Conservation (phyloP, 2,113 vertebrate genomes). For the Antechinus stuartii region DNA sequence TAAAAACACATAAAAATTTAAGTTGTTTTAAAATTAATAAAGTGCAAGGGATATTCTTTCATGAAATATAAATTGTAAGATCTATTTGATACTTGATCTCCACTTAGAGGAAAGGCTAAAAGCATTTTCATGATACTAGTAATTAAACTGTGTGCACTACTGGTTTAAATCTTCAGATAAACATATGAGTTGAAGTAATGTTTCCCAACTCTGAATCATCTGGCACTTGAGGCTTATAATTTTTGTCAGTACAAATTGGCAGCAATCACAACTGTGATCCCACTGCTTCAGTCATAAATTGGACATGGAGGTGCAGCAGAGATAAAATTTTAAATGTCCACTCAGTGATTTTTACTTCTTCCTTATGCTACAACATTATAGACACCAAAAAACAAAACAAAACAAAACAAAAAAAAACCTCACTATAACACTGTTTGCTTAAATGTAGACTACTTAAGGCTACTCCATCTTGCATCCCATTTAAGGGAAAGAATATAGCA, state of each 20-base stretch:
- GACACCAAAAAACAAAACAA: not conserved
- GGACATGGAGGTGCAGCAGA: conserved; percentile 61
- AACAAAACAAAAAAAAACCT: not conserved
- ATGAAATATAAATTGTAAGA: not conserved
- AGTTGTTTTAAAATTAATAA: not conserved
- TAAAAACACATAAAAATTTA: not conserved
- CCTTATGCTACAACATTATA: not conserved
- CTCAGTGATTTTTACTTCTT: conserved; percentile 17
- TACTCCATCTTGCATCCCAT: not conserved
- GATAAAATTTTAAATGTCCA: conserved; percentile 9
- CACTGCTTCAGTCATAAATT: conserved; percentile 68
- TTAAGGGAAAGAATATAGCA: not conserved
- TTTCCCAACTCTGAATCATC: conserved; percentile 77
- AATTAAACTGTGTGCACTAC: conserved; percentile 68
- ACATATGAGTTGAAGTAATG: conserved; percentile 68
- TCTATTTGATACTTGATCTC: conserved; percentile 12
- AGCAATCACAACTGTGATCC: conserved; percentile 68
- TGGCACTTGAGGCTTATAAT: conserved; percentile 69
- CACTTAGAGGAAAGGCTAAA: conserved; percentile 73
- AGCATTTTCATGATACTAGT: conserved; percentile 65
- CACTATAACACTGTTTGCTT: not conserved
- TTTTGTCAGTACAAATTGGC: conserved; percentile 75
- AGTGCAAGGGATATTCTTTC: not conserved
- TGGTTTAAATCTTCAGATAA: conserved; percentile 78
- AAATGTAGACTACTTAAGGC: not conserved